Evolutionary conservation across 2,113 vertebrate species (phyloP), one percentile per base, ranked within the genome.

Genomic region (Scolopax mira): DNA sequence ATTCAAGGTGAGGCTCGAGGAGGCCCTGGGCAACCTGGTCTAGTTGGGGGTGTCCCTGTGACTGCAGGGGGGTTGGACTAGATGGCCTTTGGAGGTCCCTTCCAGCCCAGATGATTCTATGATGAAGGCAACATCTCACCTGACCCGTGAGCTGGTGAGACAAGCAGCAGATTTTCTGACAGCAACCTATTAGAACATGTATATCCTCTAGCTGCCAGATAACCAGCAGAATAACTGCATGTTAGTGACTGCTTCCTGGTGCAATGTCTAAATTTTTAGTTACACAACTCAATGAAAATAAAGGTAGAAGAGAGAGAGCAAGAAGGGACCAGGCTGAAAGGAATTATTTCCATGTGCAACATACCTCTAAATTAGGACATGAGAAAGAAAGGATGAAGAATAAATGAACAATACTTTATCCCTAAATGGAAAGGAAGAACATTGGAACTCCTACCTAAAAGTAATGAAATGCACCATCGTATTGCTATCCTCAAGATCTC

Each of bases 131-230:
- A 78, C 60, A 70, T 23, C 46, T 31, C 55, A 61, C 58, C 19
- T 15, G 35, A 46, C 13, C 54, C 37, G 39, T 13, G 51, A 93
- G 60, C 15, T 61, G 27, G 17, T 11, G 8, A 65, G 37, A 54
- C 3, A 5, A 64, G 70, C 15, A 65, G 33, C n/a, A 77, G 41
- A 31, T n/a, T n/a, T 88, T 80, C 66, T 52, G 42, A 52, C 19
- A 87, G 35, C 39, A 22, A 7, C 3, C 3, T 60, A 25, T 27
- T n/a, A 51, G 30, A 46, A 18, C 28, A 52, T 0, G 0, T 12
- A 35, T 18, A n/a, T 33, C 37, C 35, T 48, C 28, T 54, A 48
- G 48, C 72, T 79, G 37, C 35, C 46, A 89, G 55, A 21, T n/a
- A 77, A 19, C 15, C 67, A 61, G 9, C 49, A 7, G 15, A 93